Evolutionary conservation across 2,888 invertebrate species (phyloP).

Genomic region (Dynastes grantii): DNA sequence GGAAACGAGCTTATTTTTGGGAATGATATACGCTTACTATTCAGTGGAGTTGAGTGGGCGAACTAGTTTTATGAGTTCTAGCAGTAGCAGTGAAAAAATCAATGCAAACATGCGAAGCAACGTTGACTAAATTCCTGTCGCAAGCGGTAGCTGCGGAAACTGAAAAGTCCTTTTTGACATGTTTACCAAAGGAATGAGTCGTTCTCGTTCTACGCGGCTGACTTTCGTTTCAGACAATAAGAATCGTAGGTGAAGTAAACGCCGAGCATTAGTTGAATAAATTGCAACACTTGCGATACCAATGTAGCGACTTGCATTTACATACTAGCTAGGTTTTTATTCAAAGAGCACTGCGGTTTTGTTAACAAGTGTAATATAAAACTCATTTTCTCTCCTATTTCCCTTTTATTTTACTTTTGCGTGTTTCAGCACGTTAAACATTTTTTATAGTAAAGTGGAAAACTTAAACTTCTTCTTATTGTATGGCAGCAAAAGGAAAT

Average conservation of each 20-base stretch:
- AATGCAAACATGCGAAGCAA: slow-evolving; percentile 10
- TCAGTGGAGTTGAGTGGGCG: not conserved
- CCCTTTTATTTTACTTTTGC: no score
- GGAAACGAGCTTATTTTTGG: slow-evolving; percentile 23
- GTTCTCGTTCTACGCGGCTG: not conserved
- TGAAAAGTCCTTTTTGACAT: not conserved
- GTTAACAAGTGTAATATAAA: no score
- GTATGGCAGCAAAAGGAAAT: no score
- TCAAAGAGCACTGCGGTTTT: no score
- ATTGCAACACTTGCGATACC: not conserved
- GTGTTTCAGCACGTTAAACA: no score
- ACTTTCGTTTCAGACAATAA: not conserved
- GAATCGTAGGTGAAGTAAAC: not conserved
- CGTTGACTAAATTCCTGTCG: not conserved
- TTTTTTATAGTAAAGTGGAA: no score
- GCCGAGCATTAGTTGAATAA: not conserved
- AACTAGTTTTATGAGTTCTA: slow-evolving; percentile 29
- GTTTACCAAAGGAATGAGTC: slow-evolving; percentile 10
- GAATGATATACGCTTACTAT: slow-evolving; percentile 22
- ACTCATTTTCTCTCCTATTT: no score
- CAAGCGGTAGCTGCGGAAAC: slow-evolving; percentile 11
- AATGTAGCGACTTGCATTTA: no score
- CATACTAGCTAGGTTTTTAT: no score
- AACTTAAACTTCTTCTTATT: no score
- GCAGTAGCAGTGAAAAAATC: slow-evolving; percentile 24